These are phyloP conservation scores for Epizoanthus scotinus DNA, from an alignment of 92 coral and sea anemone genomes.

Conservation along the genomic window DNA sequence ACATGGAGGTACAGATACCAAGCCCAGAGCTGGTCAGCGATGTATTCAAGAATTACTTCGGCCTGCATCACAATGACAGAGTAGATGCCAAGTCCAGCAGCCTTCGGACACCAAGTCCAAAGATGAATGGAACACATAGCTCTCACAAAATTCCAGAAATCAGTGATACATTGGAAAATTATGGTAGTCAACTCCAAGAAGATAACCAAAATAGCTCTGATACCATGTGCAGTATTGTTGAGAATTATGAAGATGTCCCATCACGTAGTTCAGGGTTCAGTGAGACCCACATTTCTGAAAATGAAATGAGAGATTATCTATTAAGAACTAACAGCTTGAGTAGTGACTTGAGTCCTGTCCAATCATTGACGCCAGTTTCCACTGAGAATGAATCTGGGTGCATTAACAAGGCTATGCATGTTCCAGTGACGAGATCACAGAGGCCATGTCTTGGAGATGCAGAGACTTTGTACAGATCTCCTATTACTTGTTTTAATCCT, in stretches of 20 bases:
- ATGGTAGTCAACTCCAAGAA: neutral
- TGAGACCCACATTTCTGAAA: conserved; percentile 26
- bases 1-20: neutral
- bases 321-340: neutral
- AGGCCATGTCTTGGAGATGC: conserved; percentile 72
- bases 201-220: neutral
- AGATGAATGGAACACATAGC: neutral
- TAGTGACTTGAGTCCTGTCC: neutral
- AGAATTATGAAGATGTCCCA: neutral
- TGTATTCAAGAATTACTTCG: neutral
- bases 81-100: neutral
- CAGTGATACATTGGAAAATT: neutral
- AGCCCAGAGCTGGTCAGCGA: neutral
- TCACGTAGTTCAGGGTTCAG: conserved; percentile 48
- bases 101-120: neutral
- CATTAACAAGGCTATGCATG: neutral
- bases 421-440: neutral
- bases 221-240: conserved; percentile 1
- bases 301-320: neutral
- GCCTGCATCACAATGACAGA: neutral
- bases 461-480: conserved; percentile 60
- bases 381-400: neutral
- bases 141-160: neutral
- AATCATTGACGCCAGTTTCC: neutral
- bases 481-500: conserved; percentile 68